phyloP scores from a whole-genome alignment of 53 echinoderm and acorn worm species.

The Paracentrotus lividus region DNA sequence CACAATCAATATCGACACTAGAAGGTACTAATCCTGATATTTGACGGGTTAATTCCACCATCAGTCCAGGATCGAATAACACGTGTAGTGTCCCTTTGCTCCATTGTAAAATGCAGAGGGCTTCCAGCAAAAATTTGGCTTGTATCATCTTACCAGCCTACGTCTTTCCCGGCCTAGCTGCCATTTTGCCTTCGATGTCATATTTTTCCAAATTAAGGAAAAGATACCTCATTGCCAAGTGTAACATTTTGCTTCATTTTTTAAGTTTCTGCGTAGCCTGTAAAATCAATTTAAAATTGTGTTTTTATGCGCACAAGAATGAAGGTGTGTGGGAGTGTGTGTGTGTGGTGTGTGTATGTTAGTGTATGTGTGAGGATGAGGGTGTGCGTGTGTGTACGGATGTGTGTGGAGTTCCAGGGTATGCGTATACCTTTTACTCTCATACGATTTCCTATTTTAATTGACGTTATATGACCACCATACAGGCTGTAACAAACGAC shows the following conservation, averaged over 20 bases:
- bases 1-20: not conserved
- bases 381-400: too few relatives aligned
- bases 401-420: too few relatives aligned
- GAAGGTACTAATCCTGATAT: not conserved
- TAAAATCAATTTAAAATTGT: too few relatives aligned
- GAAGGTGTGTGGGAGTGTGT: too few relatives aligned
- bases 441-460: too few relatives aligned
- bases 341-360: too few relatives aligned
- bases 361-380: too few relatives aligned
- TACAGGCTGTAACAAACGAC: too few relatives aligned
- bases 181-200: not conserved
- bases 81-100: not conserved
- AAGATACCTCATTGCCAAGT: not conserved
- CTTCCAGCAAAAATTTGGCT: conserved; percentile 1
- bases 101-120: not conserved
- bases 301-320: too few relatives aligned
- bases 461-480: too few relatives aligned
- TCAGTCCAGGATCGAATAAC: not conserved
- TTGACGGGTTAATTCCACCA: conserved; percentile 3
- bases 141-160: conserved; percentile 20
- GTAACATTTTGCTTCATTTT: not conserved
- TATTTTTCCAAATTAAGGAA: conserved; percentile 10
- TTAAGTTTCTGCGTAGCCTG: too few relatives aligned
- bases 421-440: too few relatives aligned
- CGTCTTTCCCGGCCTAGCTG: not conserved